Conservation (phyloP, 1,140 invertebrate genomes). For the Drosophila arizonae region DNA sequence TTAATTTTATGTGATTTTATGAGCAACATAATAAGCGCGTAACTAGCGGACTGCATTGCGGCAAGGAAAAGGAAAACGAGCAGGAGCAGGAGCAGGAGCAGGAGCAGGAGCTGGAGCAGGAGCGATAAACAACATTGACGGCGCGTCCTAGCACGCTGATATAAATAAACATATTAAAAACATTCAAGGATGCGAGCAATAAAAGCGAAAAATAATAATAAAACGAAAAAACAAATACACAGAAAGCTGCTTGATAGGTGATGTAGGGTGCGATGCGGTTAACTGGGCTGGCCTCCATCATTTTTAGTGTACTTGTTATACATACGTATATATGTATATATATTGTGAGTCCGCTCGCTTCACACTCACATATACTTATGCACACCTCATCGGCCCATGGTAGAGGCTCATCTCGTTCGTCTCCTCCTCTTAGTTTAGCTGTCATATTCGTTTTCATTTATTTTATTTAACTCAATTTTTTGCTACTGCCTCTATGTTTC, state of each 20-base stretch:
- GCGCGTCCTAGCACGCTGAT: conserved; percentile 42
- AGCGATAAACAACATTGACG: conserved; percentile 55
- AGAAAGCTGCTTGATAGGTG: background rate
- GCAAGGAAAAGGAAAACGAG: background rate
- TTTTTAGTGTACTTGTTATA: conserved; percentile 26
- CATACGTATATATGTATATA: background rate
- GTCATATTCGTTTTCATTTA: conserved; percentile 52
- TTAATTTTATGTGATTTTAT: conserved; percentile 73
- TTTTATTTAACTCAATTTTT: conserved; percentile 62
- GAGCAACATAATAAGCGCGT: conserved; percentile 59
- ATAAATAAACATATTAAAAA: conserved; percentile 78
- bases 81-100: conserved; percentile 17
- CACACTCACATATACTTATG: conserved; percentile 2
- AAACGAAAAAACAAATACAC: conserved; percentile 25
- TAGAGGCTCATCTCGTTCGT: background rate
- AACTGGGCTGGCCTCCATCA: conserved; percentile 17
- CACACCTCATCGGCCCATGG: conserved; percentile 39
- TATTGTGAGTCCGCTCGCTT: background rate
- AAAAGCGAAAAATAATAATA: conserved; percentile 33
- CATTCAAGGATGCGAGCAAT: conserved; percentile 68
- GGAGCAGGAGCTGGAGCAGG: conserved; percentile 26
- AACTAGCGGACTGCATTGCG: conserved; percentile 40
- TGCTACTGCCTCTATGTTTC: conserved; percentile 11
- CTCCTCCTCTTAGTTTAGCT: conserved; percentile 5
- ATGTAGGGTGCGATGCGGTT: background rate